Percentiles rank a stretch among this genome's conserved stretches.
Conservation (phyloP, 2,797 vertebrate species). For the Alosa sapidissima region DNA sequence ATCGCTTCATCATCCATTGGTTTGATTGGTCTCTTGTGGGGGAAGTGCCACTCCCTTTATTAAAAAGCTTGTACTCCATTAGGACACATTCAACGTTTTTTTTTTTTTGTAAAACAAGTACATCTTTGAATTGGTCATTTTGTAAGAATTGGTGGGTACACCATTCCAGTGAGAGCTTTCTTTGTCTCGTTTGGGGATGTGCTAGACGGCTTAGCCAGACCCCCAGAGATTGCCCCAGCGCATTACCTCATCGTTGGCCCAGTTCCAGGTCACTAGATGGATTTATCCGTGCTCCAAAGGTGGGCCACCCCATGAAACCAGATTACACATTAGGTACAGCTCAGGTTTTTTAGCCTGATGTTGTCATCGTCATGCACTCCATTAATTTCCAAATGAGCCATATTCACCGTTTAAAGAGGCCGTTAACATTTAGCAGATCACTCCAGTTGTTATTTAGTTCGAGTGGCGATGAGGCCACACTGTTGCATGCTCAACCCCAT, state of each 20-base stretch:
- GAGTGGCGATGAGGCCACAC: not conserved
- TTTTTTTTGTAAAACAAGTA: not conserved
- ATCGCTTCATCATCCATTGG: not conserved
- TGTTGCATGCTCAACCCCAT: not conserved
- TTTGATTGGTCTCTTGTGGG: not conserved
- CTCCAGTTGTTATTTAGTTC: conserved; percentile 6
- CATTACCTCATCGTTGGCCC: conserved; percentile 20
- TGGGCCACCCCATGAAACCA: not conserved
- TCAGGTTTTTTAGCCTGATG: conserved; percentile 2
- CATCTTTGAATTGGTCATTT: not conserved
- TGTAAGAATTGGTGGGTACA: not conserved
- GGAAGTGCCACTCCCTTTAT: not conserved
- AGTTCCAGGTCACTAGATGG: conserved; percentile 11
- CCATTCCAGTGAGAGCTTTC: not conserved
- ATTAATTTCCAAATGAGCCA: conserved; percentile 23
- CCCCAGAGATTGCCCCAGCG: not conserved
- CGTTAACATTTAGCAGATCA: conserved; percentile 23
- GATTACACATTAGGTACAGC: conserved; percentile 25
- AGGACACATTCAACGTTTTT: not conserved
- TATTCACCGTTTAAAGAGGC: conserved; percentile 25
- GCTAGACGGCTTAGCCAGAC: not conserved
- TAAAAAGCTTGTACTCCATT: not conserved
- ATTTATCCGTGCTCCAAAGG: conserved; percentile 13
- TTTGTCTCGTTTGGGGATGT: conserved; percentile 10
- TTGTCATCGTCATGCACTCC: not conserved